Percentiles rank a stretch among this genome's conserved stretches.
phyloP scores from a whole-genome alignment of 2,888 invertebrate genomes.

The Ormyrus rosae region DNA sequence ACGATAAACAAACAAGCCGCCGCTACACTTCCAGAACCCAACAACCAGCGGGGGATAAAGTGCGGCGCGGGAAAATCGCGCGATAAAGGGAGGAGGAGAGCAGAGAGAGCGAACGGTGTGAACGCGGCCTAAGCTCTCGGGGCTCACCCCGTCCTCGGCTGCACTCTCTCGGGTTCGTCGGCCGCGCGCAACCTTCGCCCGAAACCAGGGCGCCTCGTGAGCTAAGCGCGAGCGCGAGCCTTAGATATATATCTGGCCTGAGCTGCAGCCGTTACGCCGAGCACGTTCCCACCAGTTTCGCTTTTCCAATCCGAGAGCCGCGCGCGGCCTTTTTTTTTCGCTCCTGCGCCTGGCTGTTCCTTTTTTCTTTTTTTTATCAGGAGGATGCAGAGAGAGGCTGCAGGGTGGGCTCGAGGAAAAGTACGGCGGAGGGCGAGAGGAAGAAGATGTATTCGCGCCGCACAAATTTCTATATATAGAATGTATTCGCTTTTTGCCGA shows the following conservation, averaged over 20 bases:
- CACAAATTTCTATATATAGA: slow-evolving; percentile 18
- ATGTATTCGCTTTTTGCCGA: slow-evolving; percentile 5
- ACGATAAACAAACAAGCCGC: too few relatives aligned
- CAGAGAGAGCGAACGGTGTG: slow-evolving; percentile 55
- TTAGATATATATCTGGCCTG: too few relatives aligned
- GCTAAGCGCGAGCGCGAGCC: slow-evolving; percentile 4
- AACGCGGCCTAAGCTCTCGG: slow-evolving; percentile 64
- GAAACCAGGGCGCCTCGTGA: slow-evolving; percentile 62
- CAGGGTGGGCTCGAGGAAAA: not conserved
- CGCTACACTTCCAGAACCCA: too few relatives aligned
- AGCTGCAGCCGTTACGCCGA: too few relatives aligned
- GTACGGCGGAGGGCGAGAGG: not conserved
- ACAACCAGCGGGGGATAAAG: too few relatives aligned
- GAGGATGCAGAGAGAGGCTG: not conserved
- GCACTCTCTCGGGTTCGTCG: slow-evolving; percentile 65
- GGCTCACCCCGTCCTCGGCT: slow-evolving; percentile 69
- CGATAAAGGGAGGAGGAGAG: too few relatives aligned
- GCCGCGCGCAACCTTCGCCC: slow-evolving; percentile 68
- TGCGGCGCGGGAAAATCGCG: too few relatives aligned
- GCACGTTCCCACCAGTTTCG: too few relatives aligned
- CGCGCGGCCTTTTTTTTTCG: slow-evolving; percentile 31
- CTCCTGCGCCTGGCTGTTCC: not conserved
- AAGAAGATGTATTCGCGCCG: slow-evolving; percentile 2
- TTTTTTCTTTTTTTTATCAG: not conserved
- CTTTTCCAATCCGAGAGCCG: not conserved